phyloP scores from a whole-genome alignment of 2,888 invertebrate genomes.

The Stegophylla sp. region DNA sequence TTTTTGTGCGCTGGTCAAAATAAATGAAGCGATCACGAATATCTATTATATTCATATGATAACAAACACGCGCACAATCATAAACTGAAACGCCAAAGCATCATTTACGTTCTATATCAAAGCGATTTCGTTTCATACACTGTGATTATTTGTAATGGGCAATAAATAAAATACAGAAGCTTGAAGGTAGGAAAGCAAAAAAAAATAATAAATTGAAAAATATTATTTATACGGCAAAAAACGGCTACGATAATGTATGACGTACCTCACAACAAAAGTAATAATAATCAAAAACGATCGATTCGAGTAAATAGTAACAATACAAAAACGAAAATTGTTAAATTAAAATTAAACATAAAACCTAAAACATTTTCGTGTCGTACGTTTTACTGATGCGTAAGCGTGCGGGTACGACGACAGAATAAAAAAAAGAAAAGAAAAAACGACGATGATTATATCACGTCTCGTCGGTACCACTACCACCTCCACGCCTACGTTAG shows the following conservation, averaged over 20 bases:
- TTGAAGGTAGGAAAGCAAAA: background rate
- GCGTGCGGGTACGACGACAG: slow-evolving; percentile 6
- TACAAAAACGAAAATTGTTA: background rate
- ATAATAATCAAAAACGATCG: background rate
- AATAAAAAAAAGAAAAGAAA: background rate
- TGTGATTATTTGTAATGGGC: background rate
- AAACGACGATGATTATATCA: slow-evolving; percentile 33
- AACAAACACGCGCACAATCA: background rate
- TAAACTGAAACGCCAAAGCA: background rate
- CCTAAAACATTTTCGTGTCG: background rate
- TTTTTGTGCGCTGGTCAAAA: background rate
- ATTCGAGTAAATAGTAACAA: background rate
- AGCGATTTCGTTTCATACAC: background rate
- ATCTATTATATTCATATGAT: slow-evolving; percentile 11
- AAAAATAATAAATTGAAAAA: no score
- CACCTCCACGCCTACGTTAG: background rate
- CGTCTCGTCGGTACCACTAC: slow-evolving; percentile 1
- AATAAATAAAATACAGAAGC: background rate
- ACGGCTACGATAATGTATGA: background rate
- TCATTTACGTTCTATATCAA: background rate
- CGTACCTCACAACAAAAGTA: background rate
- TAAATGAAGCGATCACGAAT: background rate
- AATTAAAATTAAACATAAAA: background rate
- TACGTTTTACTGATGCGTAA: background rate
- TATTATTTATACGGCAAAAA: background rate